A percentile compares a stretch with the other conserved stretches of the same genome.
phyloP scores from a whole-genome alignment of 2,888 invertebrate genomes.

The Therioaphis trifolii region DNA sequence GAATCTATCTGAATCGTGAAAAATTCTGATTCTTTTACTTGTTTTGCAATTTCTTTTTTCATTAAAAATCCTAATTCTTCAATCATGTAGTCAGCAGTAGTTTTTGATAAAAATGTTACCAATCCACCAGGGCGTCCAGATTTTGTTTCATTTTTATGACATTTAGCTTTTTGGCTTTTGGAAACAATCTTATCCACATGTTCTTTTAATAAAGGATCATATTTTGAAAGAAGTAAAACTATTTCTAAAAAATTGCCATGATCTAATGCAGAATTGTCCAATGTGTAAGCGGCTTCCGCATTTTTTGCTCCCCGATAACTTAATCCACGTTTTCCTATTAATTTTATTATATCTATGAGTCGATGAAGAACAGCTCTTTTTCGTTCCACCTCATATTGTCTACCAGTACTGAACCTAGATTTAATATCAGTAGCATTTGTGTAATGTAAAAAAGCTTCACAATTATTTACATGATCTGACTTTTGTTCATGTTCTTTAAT shows the following conservation, averaged over 20 bases:
- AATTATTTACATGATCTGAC: neutral
- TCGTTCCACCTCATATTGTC: neutral
- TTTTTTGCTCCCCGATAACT: conserved; percentile 23
- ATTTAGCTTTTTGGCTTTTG: neutral
- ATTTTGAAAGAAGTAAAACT: conserved; percentile 1
- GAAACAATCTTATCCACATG: neutral
- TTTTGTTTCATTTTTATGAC: neutral
- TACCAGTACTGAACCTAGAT: too few species aligned
- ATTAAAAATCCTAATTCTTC: neutral
- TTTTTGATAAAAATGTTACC: conserved; percentile 16
- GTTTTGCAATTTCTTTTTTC: neutral
- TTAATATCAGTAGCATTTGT: neutral
- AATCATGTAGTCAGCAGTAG: conserved; percentile 12
- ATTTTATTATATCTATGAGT: too few species aligned
- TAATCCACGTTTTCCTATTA: too few species aligned
- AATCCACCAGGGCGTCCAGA: neutral
- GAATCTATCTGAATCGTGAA: neutral
- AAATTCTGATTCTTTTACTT: neutral
- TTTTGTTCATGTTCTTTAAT: neutral
- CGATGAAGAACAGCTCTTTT: neutral
- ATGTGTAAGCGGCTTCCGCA: conserved; percentile 8
- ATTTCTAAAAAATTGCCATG: conserved; percentile 16
- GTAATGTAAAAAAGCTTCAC: neutral
- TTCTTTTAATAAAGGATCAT: neutral
- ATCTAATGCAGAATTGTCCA: neutral